Base-by-base conservation (phyloP, 2,888 invertebrate genomes). In the Bedellia somnulentella region DNA sequence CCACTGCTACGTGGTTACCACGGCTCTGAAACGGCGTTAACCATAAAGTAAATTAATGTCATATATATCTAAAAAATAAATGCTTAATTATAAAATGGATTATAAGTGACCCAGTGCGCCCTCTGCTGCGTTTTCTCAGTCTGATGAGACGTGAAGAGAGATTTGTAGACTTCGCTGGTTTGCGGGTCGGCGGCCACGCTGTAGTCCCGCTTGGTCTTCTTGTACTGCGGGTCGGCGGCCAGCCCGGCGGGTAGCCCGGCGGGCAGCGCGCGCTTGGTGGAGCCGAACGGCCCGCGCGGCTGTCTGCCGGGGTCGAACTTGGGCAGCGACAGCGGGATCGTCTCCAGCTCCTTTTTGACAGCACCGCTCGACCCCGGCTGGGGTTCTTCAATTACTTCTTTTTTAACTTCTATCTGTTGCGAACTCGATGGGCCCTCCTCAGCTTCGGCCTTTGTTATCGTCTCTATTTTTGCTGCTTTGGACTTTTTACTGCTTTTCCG, bases 31-130 rank as follows among this genome's bases (percentile, higher is more conserved):
- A n/a, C n/a, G n/a, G n/a, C n/a, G n/a, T n/a, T n/a, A n/a, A n/a
- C n/a, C n/a, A n/a, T n/a, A n/a, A n/a, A n/a, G n/a, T n/a, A n/a
- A n/a, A n/a, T n/a, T n/a, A n/a, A n/a, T n/a, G n/a, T n/a, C n/a
- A n/a, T n/a, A n/a, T n/a, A n/a, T n/a, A n/a, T n/a, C n/a, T n/a
- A n/a, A n/a, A n/a, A n/a, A n/a, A n/a, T n/a, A n/a, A n/a, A n/a
- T n/a, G n/a, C 18, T 73, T 68, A 88, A 70, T 92, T 92, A 57
- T 92, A 93, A 62, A 92, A 92, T 29, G 98, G 98, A 79, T 98
- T 98, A 49, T 93, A 96, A 0, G 98, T 98, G 32, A 98, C 86
- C 99, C 98, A 99, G 57, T 98, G 96, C 2, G 94, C 94, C 43
- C 89, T 84, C 25, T 85, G 80, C 57, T 97, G 94, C 30, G 88